Evolutionary conservation across 2,797 vertebrate species (phyloP).

Genomic region (Myotis daubentonii): DNA sequence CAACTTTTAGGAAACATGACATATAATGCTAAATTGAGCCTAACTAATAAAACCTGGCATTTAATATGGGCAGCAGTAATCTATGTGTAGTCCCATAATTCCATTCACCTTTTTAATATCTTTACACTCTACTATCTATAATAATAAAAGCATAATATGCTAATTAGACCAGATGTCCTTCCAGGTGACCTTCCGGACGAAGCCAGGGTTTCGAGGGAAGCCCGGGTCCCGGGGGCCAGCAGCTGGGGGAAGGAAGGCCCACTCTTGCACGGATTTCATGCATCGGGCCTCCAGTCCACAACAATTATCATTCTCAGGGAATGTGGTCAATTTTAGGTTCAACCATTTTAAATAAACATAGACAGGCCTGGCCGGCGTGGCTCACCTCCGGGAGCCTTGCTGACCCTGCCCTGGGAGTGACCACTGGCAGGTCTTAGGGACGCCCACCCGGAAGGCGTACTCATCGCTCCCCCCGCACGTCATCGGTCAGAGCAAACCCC

Average conservation of each 20-base stretch:
- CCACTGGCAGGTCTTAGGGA: neutral
- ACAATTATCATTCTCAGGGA: neutral
- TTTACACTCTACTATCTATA: neutral
- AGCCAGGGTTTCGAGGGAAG: too few relatives aligned
- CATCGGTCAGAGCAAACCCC: neutral
- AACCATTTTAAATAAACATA: constrained; percentile 31
- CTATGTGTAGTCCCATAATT: neutral
- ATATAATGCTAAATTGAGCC: neutral
- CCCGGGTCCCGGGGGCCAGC: too few relatives aligned
- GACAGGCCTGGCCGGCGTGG: too few relatives aligned
- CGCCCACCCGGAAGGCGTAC: neutral
- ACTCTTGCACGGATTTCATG: too few relatives aligned
- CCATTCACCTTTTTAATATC: neutral
- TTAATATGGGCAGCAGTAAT: neutral
- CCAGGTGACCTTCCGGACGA: too few relatives aligned
- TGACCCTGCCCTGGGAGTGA: neutral
- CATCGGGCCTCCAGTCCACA: neutral
- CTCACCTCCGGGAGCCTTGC: neutral
- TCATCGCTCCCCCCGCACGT: neutral
- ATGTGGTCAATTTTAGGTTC: neutral
- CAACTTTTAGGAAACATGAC: neutral
- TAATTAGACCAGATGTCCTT: too few relatives aligned
- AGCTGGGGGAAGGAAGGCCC: too few relatives aligned
- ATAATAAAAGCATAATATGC: neutral
- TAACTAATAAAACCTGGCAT: neutral